Percentiles rank a stretch among this genome's conserved stretches.
These are phyloP conservation scores for Drosophila mulleri DNA, from an alignment of 2,888 invertebrate genomes.

Conservation along the genomic window DNA sequence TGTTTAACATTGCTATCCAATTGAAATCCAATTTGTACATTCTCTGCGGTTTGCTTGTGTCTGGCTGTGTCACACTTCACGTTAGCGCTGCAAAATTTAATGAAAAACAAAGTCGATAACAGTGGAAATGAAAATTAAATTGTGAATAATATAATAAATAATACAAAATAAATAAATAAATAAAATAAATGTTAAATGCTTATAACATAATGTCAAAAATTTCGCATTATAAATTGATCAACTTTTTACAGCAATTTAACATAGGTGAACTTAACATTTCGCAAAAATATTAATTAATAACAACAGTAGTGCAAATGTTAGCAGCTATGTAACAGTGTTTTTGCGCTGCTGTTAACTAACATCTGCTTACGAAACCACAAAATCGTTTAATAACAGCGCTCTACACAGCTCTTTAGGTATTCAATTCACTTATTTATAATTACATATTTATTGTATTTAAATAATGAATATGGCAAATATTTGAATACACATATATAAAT, in stretches of 20 bases:
- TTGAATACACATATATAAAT: background rate
- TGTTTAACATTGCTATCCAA: constrained; percentile 14
- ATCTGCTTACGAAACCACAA: background rate
- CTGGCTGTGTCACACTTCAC: background rate
- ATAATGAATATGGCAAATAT: background rate
- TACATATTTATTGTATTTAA: background rate
- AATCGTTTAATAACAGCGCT: background rate
- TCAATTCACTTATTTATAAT: background rate
- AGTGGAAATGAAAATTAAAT: background rate
- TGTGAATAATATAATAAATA: no score
- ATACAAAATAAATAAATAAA: no score
- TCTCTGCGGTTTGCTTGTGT: constrained; percentile 19
- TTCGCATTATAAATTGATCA: no score
- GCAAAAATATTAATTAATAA: no score
- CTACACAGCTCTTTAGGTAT: background rate
- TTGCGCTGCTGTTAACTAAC: background rate
- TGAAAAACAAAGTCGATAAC: background rate
- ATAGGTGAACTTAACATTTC: no score
- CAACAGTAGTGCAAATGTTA: no score
- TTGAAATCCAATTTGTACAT: constrained; percentile 18
- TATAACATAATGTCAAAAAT: no score
- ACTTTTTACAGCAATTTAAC: no score
- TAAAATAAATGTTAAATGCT: no score
- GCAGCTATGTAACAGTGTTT: no score
- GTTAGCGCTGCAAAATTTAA: background rate